Evolutionary conservation across 92 coral and sea anemone genomes (phyloP).

Genomic region (Parazoanthus swiftii): DNA sequence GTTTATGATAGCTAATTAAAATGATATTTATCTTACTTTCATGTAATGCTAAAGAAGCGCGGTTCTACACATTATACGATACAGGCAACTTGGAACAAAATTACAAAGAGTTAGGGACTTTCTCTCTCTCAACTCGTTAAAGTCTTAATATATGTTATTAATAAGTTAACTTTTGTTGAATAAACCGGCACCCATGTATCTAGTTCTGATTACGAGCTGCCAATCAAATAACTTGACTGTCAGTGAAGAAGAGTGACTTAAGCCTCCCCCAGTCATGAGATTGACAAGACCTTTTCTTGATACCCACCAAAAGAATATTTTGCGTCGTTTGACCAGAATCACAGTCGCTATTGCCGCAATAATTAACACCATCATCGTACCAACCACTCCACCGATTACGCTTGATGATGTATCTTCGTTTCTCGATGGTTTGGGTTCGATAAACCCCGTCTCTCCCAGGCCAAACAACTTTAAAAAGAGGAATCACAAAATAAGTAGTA

Average conservation of each 20-base stretch:
- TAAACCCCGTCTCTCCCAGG: not conserved
- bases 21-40: no score
- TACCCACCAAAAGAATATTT: constrained; percentile 13
- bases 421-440: not conserved
- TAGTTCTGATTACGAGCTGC: no score
- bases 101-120: no score
- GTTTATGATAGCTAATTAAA: not conserved
- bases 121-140: no score
- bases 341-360: not conserved
- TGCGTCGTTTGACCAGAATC: not conserved
- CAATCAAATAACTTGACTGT: no score
- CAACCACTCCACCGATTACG: not conserved
- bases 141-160: no score
- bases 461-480: not conserved
- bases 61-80: no score
- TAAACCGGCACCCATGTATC: no score
- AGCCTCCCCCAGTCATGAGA: not conserved
- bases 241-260: no score
- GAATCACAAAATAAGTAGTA: not conserved
- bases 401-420: not conserved
- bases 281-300: not conserved
- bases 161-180: no score
- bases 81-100: no score
- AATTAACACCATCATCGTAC: not conserved
- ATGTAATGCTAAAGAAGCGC: no score